Evolutionary conservation across 2,888 invertebrate genomes (phyloP).

Genomic region (Ormyrus nitidulus): DNA sequence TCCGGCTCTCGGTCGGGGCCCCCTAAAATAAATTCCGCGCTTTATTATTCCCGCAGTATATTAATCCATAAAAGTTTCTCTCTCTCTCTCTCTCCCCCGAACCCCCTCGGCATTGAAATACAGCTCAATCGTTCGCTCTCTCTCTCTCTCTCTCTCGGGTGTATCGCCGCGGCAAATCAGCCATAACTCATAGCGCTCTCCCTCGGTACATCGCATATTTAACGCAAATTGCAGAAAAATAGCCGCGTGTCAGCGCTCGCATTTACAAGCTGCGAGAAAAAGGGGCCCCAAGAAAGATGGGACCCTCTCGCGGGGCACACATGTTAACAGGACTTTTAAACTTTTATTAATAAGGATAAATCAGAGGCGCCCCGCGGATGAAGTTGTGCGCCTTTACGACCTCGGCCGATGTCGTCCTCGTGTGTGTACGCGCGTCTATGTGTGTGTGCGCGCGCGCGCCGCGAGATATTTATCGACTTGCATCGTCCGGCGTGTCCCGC

Average conservation of each 20-base stretch:
- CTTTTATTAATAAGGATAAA: conserved; percentile 75
- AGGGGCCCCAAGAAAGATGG: conserved; percentile 20
- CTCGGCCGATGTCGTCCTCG: conserved; percentile 57
- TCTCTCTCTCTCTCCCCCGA: no score
- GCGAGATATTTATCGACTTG: conserved; percentile 69
- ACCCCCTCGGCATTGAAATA: no score
- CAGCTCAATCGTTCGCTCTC: no score
- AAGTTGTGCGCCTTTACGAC: conserved; percentile 63
- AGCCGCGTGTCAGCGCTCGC: conserved; percentile 34
- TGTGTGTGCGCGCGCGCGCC: conserved; percentile 50
- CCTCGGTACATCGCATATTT: not conserved
- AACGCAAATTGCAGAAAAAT: conserved; percentile 24
- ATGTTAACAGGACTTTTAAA: conserved; percentile 73
- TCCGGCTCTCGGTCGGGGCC: no score
- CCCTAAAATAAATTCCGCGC: no score
- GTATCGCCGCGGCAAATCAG: no score
- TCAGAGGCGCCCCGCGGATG: conserved; percentile 73
- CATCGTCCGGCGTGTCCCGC: conserved; percentile 50
- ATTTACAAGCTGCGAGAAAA: conserved; percentile 48
- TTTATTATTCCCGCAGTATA: no score
- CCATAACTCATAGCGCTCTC: no score
- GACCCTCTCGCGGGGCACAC: conserved; percentile 51
- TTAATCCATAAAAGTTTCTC: no score
- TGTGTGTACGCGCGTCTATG: conserved; percentile 49
- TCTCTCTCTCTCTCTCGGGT: no score